Base-by-base conservation (phyloP, 2,113 vertebrate genomes). In the Lepidothrix coronata region DNA sequence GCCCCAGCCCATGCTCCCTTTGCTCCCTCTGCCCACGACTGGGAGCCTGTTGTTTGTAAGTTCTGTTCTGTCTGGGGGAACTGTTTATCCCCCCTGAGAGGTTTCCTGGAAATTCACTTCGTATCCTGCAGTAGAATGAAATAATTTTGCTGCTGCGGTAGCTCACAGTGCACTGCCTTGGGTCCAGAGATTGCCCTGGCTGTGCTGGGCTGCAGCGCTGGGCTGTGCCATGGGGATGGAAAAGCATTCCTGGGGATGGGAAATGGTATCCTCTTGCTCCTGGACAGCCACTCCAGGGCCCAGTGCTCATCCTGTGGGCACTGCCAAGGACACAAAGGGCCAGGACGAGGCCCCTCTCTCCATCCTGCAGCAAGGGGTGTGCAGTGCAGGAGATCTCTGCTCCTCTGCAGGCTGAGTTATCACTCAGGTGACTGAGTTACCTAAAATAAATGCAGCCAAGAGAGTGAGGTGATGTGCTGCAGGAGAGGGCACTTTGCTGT, bases 221-320 rank as follows among this genome's bases (percentile, higher is more conserved):
- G 15, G 61, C 58, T 71, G 71, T 27, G 66, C 33, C 33, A 1
- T 0, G 4, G 37, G 31, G 13, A 6, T 30, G 73, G 81, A 48
- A 63, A 41, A 59, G 27, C 23, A 72, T 9, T 57, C 33, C 48
- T 15, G 3, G 10, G 31, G 6, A 3, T 58, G 49, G 46, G 39
- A n/a, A 85, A 41, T 16, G 13, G 17, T 27, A 12, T 25, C 28
- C 41, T 54, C 19, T 23, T 12, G 5, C 37, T 58, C 27, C 37
- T 1, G 2, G 11, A 51, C 43, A 67, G 73, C 48, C 14, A 1
- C 30, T 37, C 30, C 37, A 12, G 49, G 9, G 6, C 12, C 35
- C 0, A 0, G 52, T 7, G 14, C 54, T 37, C 55, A 2, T n/a
- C 77, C 72, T 51, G 46, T 2, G 9, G 61, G 62, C 39, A 9